Base-by-base conservation (phyloP, 2,888 invertebrate genomes). In the Hedya salicella region DNA sequence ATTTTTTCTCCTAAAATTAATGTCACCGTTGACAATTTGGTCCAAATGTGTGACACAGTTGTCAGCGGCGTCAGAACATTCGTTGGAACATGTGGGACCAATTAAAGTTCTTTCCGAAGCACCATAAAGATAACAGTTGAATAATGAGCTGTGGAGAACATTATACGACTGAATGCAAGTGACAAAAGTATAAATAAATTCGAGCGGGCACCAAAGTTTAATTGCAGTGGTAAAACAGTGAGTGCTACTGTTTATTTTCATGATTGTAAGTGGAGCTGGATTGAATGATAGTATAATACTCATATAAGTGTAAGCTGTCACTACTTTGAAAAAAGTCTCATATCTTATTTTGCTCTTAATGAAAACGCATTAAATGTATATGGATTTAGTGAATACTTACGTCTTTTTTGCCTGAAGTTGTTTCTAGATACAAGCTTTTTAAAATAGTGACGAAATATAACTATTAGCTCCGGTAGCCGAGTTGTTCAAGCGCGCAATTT, bases 91-190 rank as follows among this genome's bases (percentile, higher is more conserved):
- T 89, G 87, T 90, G 90, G 88, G 80, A 87, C 83, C 89, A 90
- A 90, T 90, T 90, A 90, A 84, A 88, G 83, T 85, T 88, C 83
- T 89, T 89, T 88, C 85, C 80, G 79, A 79, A 82, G 84, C 74
- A 82, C 86, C 87, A 88, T 88, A 87, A 87, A 90, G 89, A 90
- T 89, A 89, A 87, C 82, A 82, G 74, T 73, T 87, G 86, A 89
- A 85, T 89, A 89, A 89, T 89, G 83, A 86, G 81, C 86, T 87
- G 88, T 86, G 83, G 83, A 88, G 83, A 86, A 85, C 79, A 78
- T 83, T 86, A 87, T 83, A 89, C 87, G 89, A 88, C 87, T 87
- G 89, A 86, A 78, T 87, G 81, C 83, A 82, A 83, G 84, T 86
- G 88, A 87, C 86, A 81, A 77, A 77, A 70, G 75, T 79, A 78